Evolutionary conservation across 1,140 invertebrate genomes (phyloP), one percentile per base, ranked within the genome.

Genomic region (Neodiprion pinetum): DNA sequence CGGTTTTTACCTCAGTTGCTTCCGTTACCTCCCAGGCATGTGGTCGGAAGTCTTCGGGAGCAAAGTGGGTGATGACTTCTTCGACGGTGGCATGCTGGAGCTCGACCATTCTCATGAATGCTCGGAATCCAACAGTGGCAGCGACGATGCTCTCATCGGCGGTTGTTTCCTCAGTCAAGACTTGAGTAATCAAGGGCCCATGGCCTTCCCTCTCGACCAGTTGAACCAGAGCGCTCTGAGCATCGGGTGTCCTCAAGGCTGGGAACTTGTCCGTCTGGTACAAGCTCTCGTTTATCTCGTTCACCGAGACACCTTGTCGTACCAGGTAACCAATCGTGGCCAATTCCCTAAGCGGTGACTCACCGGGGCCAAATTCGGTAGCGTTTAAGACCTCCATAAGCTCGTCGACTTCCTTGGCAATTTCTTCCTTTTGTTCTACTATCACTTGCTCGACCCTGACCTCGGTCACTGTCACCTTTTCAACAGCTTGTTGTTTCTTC

Each of bases 81-180:
- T 96, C 94, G 40, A 96, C 94, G 4, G 93, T 93, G 14, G 93
- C 92, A 83, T 95, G 92, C 79, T 94, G 92, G 67, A 94, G 86
- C 81, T 95, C 93, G 9, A 96, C 92, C 94, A 96, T 95, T 80
- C 92, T 93, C 88, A 96, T 93, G 80, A 96, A 95, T 8, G 95
- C 95, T 79, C 92, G 91, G 83, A 96, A 95, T 9, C 95, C 95
- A 72, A 94, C 93, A 72, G 93, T 95, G 1, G 93, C 91, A 14
- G 93, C 94, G 49, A 95, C 89, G 17, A 92, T 87, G 70, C 92
- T 93, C 84, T 95, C 94, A 78, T 94, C 93, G 48, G 93, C 91
- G 11, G 91, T 91, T 5, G 93, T 92, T 84, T 95, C 94, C 87
- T 95, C 94, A 0, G 93, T 93, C 14, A 96, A 88, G 23, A 96